phyloP scores from a whole-genome alignment of 2,113 vertebrate genomes.

The Pygoscelis adeliae region DNA sequence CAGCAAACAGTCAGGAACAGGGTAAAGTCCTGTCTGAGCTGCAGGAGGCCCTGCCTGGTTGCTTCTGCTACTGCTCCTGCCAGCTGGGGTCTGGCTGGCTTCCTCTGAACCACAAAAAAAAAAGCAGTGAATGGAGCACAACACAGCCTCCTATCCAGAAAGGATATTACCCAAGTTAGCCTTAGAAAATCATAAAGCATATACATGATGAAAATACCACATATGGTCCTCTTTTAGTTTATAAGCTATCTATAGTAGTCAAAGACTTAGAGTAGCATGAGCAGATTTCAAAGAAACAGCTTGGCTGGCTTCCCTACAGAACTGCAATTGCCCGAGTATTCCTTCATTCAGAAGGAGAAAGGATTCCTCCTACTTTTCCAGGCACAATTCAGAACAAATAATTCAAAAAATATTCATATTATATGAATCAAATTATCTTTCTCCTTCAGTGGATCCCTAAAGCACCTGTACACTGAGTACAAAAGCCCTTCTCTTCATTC shows the following conservation, averaged over 20 bases:
- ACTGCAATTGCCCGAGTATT: background rate
- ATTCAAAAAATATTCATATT: background rate
- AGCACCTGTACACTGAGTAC: background rate
- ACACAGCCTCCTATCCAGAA: background rate
- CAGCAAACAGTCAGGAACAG: background rate
- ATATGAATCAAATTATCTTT: background rate
- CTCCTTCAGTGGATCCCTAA: background rate
- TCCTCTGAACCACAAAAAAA: background rate
- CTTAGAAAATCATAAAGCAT: background rate
- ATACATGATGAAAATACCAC: background rate
- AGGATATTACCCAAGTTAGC: background rate
- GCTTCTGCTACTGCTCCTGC: background rate
- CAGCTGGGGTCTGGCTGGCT: background rate
- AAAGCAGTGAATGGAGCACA: background rate
- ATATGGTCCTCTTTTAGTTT: background rate
- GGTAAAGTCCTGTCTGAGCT: background rate
- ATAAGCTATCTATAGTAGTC: background rate
- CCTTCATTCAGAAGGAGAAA: background rate
- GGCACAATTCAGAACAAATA: background rate
- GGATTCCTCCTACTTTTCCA: background rate
- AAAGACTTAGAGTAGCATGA: background rate
- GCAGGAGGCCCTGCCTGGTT: background rate
- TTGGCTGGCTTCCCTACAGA: background rate
- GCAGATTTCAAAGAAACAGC: background rate
- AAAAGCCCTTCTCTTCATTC: background rate